Conservation (phyloP, 2,888 invertebrate genomes). For the Mimas tiliae region DNA sequence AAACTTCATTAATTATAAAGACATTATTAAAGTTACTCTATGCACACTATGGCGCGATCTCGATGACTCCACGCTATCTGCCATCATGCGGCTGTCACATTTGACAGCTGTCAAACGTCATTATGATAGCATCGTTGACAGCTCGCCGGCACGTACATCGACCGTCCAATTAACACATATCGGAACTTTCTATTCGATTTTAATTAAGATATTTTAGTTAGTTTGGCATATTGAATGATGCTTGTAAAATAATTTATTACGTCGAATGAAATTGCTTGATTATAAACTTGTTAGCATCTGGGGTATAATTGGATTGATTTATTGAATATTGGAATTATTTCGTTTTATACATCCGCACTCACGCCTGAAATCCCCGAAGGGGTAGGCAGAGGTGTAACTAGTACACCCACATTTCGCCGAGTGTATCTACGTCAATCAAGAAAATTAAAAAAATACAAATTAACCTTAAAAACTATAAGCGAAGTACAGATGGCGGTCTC, state of each 20-base stretch:
- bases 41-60: background rate
- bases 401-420: too few relatives aligned
- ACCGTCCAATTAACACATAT: conserved; percentile 21
- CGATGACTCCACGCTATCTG: conserved; percentile 2
- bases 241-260: background rate
- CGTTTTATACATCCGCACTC: too few relatives aligned
- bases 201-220: conserved; percentile 21
- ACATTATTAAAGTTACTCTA: too few relatives aligned
- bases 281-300: background rate
- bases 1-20: background rate
- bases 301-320: background rate
- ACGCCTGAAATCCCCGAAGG: too few relatives aligned
- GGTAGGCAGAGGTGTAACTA: too few relatives aligned
- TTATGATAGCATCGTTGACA: conserved; percentile 24
- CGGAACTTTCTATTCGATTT: conserved; percentile 17
- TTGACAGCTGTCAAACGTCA: conserved; percentile 29
- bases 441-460: too few relatives aligned
- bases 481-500: too few relatives aligned
- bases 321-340: background rate
- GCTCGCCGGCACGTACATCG: background rate
- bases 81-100: conserved; percentile 16
- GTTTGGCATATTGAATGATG: conserved; percentile 2
- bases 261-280: background rate
- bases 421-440: too few relatives aligned
- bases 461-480: too few relatives aligned